Evolutionary conservation across 2,113 vertebrate genomes (phyloP).

Genomic region (Glareola pratincola): DNA sequence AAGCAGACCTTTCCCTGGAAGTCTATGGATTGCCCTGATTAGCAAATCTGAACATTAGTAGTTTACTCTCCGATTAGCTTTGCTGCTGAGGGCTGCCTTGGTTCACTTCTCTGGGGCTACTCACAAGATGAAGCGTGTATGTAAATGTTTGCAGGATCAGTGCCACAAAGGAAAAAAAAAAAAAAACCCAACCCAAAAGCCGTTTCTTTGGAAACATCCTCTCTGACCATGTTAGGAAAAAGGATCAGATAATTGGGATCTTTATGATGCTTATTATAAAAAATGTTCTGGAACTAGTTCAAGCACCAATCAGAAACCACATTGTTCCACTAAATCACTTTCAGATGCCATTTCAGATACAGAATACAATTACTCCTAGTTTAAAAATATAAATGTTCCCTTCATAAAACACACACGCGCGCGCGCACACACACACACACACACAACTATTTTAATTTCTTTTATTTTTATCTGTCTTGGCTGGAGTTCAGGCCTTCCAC

Average conservation of each 20-base stretch:
- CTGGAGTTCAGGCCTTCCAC: conserved; percentile 79
- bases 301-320: conserved; percentile 89
- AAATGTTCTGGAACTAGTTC: conserved; percentile 85
- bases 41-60: conserved; percentile 41
- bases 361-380: conserved; percentile 89
- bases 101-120: conserved; percentile 20
- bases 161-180: neutral
- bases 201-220: conserved; percentile 66
- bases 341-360: conserved; percentile 89
- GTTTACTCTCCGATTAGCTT: conserved; percentile 38
- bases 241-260: conserved; percentile 85
- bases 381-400: conserved; percentile 88
- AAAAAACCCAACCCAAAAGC: neutral
- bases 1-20: conserved; percentile 39
- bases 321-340: conserved; percentile 91
- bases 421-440: neutral
- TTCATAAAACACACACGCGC: conserved; percentile 56
- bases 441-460: conserved; percentile 71
- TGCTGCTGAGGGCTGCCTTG: conserved; percentile 29
- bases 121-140: neutral
- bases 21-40: conserved; percentile 40
- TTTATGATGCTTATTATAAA: conserved; percentile 83
- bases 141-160: conserved; percentile 50
- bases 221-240: conserved; percentile 71
- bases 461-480: conserved; percentile 86